Conservation (phyloP, 2,888 invertebrate genomes). For the Dorcus hopei region DNA sequence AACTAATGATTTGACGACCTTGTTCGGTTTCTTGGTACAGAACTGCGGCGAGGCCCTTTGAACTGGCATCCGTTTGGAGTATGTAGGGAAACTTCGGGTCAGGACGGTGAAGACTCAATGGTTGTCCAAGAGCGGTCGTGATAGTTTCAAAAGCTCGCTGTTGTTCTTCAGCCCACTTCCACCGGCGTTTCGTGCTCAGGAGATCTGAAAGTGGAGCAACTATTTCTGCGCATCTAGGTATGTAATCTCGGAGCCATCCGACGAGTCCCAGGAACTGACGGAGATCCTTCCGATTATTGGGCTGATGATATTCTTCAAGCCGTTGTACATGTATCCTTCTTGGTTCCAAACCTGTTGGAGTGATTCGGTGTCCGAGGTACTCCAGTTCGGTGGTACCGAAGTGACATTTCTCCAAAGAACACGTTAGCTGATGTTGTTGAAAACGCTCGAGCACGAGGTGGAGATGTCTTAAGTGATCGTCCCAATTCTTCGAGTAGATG, state of each 20-base stretch:
- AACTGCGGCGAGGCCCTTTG: slow-evolving; percentile 26
- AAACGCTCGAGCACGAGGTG: slow-evolving; percentile 21
- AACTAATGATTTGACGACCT: slow-evolving; percentile 20
- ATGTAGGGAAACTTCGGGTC: slow-evolving; percentile 18
- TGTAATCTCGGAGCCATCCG: slow-evolving; percentile 30
- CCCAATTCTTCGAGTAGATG: slow-evolving; percentile 11
- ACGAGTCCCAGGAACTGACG: slow-evolving; percentile 22
- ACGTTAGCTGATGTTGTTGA: slow-evolving; percentile 11
- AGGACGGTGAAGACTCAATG: slow-evolving; percentile 21
- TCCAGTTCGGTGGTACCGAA: slow-evolving; percentile 1
- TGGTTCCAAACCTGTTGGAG: slow-evolving; percentile 2
- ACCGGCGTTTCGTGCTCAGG: slow-evolving; percentile 5
- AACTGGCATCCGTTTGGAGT: slow-evolving; percentile 29
- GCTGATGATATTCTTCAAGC: not conserved
- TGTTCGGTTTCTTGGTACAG: slow-evolving; percentile 21
- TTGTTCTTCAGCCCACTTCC: slow-evolving; percentile 17
- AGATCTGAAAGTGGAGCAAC: slow-evolving; percentile 27
- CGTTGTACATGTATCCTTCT: slow-evolving; percentile 1
- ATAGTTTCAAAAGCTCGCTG: slow-evolving; percentile 15
- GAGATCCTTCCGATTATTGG: slow-evolving; percentile 5
- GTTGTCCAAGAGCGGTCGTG: slow-evolving; percentile 15
- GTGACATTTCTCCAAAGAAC: slow-evolving; percentile 3
- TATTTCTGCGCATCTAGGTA: slow-evolving; percentile 24
- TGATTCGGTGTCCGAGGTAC: slow-evolving; percentile 9
- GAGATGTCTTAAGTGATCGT: slow-evolving; percentile 24